Evolutionary conservation across 2,113 vertebrate genomes (phyloP).

Genomic region (Psephotus haematonotus): DNA sequence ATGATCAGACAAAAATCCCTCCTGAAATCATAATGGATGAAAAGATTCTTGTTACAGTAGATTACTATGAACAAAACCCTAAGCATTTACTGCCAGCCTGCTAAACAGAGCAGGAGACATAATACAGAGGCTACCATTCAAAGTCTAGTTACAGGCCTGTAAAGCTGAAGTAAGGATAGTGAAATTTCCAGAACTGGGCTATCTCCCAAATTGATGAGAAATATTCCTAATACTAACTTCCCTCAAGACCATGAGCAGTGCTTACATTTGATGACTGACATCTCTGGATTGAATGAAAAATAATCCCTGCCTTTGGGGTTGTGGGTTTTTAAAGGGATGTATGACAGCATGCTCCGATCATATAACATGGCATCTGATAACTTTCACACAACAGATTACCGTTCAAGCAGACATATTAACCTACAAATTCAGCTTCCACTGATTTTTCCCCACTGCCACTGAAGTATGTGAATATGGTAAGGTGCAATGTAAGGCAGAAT

Average conservation of each 20-base stretch:
- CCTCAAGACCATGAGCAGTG: background rate
- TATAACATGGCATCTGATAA: background rate
- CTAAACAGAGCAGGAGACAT: background rate
- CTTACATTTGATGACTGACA: background rate
- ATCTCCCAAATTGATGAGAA: background rate
- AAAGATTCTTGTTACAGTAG: background rate
- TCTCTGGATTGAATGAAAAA: background rate
- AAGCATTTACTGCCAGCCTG: background rate
- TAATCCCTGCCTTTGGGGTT: background rate
- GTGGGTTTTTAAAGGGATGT: background rate
- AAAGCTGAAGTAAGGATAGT: background rate
- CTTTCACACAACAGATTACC: background rate
- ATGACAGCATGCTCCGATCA: background rate
- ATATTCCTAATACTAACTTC: background rate
- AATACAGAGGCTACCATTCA: background rate
- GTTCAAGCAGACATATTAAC: background rate
- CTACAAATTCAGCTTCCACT: background rate
- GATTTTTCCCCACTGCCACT: background rate
- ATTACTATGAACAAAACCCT: background rate
- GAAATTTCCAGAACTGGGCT: background rate
- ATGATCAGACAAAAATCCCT: background rate
- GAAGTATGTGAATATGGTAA: background rate
- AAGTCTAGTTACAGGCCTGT: background rate
- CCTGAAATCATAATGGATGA: background rate
- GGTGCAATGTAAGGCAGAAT: background rate